Percentiles rank a stretch among this genome's conserved stretches.
Evolutionary conservation across 2,888 invertebrate genomes (phyloP).

Genomic region (Apotomis turbidana): DNA sequence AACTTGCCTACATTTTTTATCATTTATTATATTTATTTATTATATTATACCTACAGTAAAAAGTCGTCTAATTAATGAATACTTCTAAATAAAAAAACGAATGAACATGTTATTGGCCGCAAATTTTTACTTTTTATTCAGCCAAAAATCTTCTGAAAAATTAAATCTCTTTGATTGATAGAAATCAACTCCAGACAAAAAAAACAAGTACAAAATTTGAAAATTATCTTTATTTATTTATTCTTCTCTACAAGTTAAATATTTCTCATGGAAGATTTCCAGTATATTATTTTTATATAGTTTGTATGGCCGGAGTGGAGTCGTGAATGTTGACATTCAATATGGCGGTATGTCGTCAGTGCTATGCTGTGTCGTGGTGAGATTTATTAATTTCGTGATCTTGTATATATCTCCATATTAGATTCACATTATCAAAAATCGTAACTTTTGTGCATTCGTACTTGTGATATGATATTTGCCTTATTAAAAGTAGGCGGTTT

Average conservation of each 20-base stretch:
- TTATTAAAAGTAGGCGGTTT: constrained; percentile 49
- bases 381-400: constrained; percentile 82
- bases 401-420: constrained; percentile 61
- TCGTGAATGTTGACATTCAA: constrained; percentile 90
- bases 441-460: constrained; percentile 48
- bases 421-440: constrained; percentile 52
- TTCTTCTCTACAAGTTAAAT: constrained; percentile 46
- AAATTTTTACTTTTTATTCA: constrained; percentile 24
- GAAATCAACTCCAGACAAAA: constrained; percentile 70
- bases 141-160: constrained; percentile 65
- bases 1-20: neutral
- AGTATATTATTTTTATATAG: constrained; percentile 46
- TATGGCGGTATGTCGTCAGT: constrained; percentile 98
- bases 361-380: constrained; percentile 98
- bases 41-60: neutral
- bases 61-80: no score
- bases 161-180: constrained; percentile 65
- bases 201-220: constrained; percentile 76
- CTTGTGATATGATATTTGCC: constrained; percentile 53
- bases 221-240: constrained; percentile 57
- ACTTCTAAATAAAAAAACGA: no score
- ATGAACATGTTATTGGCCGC: constrained; percentile 30
- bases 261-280: constrained; percentile 51
- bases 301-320: constrained; percentile 68
- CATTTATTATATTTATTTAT: no score